Base-by-base conservation (phyloP, 92 coral and sea anemone species). In the Scolanthus callimorphus region DNA sequence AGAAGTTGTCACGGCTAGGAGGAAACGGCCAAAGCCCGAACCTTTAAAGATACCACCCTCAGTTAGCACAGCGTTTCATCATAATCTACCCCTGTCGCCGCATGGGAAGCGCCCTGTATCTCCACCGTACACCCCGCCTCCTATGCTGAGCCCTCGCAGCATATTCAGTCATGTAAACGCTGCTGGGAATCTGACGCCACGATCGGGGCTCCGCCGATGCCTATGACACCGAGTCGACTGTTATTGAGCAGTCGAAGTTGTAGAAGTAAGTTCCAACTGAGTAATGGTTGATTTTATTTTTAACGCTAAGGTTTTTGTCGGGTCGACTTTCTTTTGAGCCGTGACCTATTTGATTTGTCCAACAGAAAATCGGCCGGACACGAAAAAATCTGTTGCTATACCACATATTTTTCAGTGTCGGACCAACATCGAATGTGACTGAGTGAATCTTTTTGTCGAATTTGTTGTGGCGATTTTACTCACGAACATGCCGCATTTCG, bases 61-160 rank as follows among this genome's bases (percentile, higher is more conserved):
- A 20, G 91, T 70, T 25, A 76, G 88, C 30, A 84, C 83, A 31
- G 73, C 71, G 1, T 76, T 45, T 60, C 30, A 63, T 28, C 31
- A 53, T 2, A 82, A 72, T 29, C 79, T 80, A 1, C 95, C 95
- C 22, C 80, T 57, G 24, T 84, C 91, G 4, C 91, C 91, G 15
- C 49, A 66, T 39, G 67, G 58, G 51, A 79, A 82, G 29, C 46
- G 85, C 27, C 92, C 98, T 20, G 60, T 87, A 22, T 84, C 94
- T 24, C 98, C 98, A 2, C 98, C 98, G 0, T 92, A 88, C 69
- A 92, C 98, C 2, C 98, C 98, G 8, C 98, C 98, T 0, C 98
- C 98, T 3, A 92, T 92, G 98, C 77, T 92, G 3, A 92, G 98
- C 25, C 98, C 98, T 4, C 92, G 79, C 55, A 92, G 98, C 47